Evolutionary conservation across 2,797 vertebrate genomes (phyloP), one percentile per base, ranked within the genome.

Genomic region (Darevskia nairensis): DNA sequence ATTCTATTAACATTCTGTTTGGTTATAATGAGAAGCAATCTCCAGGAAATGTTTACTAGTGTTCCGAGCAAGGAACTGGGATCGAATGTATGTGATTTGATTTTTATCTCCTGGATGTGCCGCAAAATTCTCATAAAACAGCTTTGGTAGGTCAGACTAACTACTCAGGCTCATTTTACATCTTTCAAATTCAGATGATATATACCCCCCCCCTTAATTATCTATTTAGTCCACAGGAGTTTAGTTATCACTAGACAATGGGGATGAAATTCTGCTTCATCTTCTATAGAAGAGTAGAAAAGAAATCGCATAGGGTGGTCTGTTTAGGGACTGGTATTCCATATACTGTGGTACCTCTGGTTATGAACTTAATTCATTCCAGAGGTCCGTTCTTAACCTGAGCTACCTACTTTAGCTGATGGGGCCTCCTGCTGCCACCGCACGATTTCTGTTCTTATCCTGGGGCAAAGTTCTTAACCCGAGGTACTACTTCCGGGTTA

Each of bases 1-100:
- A 35, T 82, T 88, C 86, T 41, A 78, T 8, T 86, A 84, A 76
- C 8, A 92, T 86, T 41, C 81, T 86, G 39, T 39, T 86, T 17
- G 44, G n/a, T 44, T 85, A 25, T 2, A 81, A 59, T 64, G 78
- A n/a, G 39, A 88, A 44, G 17, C 19, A 69, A 32, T 82, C 80
- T 27, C 72, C 41, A 25, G 8, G 50, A 80, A 80, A 21, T 19
- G 9, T 19, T 86, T 64, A 11, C 25, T 15, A 44, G 19, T 84
- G 80, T 91, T 9, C 0, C 50, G 79, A 85, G 1, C 59, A 50
- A 84, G 29, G 35, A 79, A 44, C 8, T 46, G 21, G 19, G 23
- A 15, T 41, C 6, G 64, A 29, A 68, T 83, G 35, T 83, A 32
- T 55, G 59, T 44, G 13, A 25, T 71, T 79, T 71, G n/a, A 17